phyloP scores from a whole-genome alignment of 2,888 invertebrate species.

The Cheilosia vernalis region DNA sequence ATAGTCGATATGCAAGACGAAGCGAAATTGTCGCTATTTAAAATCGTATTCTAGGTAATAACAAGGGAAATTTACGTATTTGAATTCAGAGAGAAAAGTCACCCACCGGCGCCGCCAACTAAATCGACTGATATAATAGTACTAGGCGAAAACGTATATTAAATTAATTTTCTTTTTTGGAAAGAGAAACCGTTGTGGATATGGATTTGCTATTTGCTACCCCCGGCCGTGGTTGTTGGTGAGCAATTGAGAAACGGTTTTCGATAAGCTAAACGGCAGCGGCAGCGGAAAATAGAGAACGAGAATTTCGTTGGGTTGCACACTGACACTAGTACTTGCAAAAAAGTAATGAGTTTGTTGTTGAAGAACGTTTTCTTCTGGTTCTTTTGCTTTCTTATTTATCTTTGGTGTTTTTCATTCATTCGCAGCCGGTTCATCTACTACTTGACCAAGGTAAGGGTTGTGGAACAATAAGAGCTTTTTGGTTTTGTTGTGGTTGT shows the following conservation, averaged over 20 bases:
- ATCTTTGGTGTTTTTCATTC: conserved; percentile 27
- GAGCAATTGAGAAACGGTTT: conserved; percentile 37
- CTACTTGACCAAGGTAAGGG: conserved; percentile 50
- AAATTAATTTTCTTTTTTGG: conserved; percentile 35
- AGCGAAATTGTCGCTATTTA: conserved; percentile 30
- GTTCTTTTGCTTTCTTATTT: conserved; percentile 10
- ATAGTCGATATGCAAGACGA: conserved; percentile 39
- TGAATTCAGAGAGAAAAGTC: conserved; percentile 23
- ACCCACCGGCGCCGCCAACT: conserved; percentile 53
- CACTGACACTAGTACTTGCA: conserved; percentile 23
- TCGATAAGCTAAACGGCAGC: background rate
- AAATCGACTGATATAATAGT: conserved; percentile 46
- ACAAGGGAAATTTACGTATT: background rate
- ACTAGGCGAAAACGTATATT: conserved; percentile 32
- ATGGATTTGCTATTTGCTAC: conserved; percentile 41
- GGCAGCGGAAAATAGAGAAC: background rate
- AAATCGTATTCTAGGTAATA: background rate
- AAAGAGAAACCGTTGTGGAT: conserved; percentile 52
- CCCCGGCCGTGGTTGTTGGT: conserved; percentile 53
- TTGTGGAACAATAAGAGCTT: conserved; percentile 52
- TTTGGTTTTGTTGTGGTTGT: conserved; percentile 3
- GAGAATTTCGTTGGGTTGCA: conserved; percentile 35
- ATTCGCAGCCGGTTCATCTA: conserved; percentile 30
- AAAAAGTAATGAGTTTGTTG: background rate
- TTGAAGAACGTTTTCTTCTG: conserved; percentile 10